Conservation (phyloP, 1,140 invertebrate genomes). For the Zelostemma sp. region DNA sequence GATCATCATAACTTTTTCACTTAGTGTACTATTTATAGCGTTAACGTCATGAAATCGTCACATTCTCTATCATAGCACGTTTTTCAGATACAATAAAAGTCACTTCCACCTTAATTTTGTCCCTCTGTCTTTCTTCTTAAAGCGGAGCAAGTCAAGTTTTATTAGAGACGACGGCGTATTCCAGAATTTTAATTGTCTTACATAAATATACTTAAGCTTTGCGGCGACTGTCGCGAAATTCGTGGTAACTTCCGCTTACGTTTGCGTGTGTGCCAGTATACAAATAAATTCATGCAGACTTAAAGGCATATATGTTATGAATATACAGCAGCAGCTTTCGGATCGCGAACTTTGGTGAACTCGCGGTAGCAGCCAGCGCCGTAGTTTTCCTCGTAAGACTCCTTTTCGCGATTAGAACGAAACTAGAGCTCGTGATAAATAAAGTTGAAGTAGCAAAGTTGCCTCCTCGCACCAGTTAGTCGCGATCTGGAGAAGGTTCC, state of each 20-base stretch:
- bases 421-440: constrained; percentile 39
- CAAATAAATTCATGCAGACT: not conserved
- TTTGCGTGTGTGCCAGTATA: not conserved
- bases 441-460: constrained; percentile 41
- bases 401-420: constrained; percentile 17
- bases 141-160: not conserved
- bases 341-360: constrained; percentile 26
- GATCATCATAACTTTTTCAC: too few relatives aligned
- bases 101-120: not conserved
- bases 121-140: not conserved
- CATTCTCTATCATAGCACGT: too few relatives aligned
- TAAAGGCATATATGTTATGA: constrained; percentile 21
- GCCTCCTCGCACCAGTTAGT: constrained; percentile 11
- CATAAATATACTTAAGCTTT: constrained; percentile 27
- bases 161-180: not conserved
- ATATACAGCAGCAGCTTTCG: constrained; percentile 23
- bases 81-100: not conserved
- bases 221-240: constrained; percentile 29
- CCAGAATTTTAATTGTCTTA: constrained; percentile 12
- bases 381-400: constrained; percentile 17
- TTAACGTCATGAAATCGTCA: too few relatives aligned
- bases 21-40: too few relatives aligned
- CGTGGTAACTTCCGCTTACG: constrained; percentile 15
- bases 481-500: not conserved
- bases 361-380: constrained; percentile 15